A percentile compares a stretch with the other conserved stretches of the same genome.
Conservation (phyloP, 2,797 vertebrate genomes). For the Xenopus petersii region DNA sequence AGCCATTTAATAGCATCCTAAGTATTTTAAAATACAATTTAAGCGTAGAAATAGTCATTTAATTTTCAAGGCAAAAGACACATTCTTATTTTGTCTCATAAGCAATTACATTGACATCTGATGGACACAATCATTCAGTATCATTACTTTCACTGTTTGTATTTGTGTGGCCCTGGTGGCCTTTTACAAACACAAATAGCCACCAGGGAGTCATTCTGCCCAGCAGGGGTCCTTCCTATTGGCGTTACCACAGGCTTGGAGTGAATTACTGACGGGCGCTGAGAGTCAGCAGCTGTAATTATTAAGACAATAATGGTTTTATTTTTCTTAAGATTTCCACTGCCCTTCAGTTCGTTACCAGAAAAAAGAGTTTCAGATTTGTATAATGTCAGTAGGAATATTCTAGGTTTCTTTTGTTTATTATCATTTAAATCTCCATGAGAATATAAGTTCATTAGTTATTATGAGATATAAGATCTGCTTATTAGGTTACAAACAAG, state of each 20-base stretch:
- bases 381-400: not conserved
- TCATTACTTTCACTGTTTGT: conserved; percentile 15
- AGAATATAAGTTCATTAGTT: too few relatives aligned
- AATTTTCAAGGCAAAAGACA: not conserved
- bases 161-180: conserved; percentile 21
- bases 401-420: not conserved
- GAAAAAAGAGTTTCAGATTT: not conserved
- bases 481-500: too few relatives aligned
- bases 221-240: conserved; percentile 30
- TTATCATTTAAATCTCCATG: too few relatives aligned
- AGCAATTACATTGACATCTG: not conserved
- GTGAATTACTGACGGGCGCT: conserved; percentile 20
- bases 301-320: conserved; percentile 30
- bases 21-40: not conserved
- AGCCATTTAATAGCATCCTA: too few relatives aligned
- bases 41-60: not conserved
- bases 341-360: conserved; percentile 3
- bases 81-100: not conserved
- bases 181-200: conserved; percentile 11
- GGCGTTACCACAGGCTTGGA: conserved; percentile 25
- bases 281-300: conserved; percentile 31
- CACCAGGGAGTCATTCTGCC: conserved; percentile 19
- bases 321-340: conserved; percentile 5
- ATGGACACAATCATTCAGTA: not conserved
- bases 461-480: too few relatives aligned